These are phyloP conservation scores for Pleuronectes platessa DNA, from an alignment of 2,113 vertebrate species.

Conservation along the genomic window DNA sequence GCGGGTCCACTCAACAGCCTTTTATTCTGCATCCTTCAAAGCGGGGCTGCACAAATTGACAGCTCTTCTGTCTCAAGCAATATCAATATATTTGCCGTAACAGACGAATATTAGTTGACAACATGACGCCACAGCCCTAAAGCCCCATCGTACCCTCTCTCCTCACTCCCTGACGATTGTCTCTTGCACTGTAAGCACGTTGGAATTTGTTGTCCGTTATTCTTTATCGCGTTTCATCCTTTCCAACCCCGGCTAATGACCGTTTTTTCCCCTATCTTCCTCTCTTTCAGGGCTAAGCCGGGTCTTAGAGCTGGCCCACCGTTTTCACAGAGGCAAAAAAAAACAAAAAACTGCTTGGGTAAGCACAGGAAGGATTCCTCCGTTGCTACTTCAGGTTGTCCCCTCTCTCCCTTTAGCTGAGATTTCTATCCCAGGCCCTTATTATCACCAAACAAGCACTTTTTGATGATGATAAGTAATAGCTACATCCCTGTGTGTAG, in stretches of 20 bases:
- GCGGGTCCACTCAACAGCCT: conserved; percentile 16
- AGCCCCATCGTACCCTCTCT: conserved; percentile 26
- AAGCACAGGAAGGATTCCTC: conserved; percentile 78
- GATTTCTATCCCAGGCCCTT: conserved; percentile 78
- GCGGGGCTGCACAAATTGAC: conserved; percentile 25
- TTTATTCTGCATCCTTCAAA: conserved; percentile 35
- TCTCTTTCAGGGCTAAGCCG: conserved; percentile 75
- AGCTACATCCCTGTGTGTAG: conserved; percentile 76
- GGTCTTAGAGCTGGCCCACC: conserved; percentile 72
- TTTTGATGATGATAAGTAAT: conserved; percentile 85
- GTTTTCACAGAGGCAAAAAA: conserved; percentile 54
- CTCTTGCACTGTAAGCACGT: conserved; percentile 74
- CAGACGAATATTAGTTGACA: conserved; percentile 30
- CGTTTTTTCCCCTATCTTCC: conserved; percentile 67
- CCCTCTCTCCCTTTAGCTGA: conserved; percentile 74
- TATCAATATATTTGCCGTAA: conserved; percentile 13
- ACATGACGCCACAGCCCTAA: conserved; percentile 31
- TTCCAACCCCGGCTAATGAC: conserved; percentile 73
- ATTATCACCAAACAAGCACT: conserved; percentile 83
- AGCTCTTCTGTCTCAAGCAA: conserved; percentile 22
- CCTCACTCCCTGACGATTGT: conserved; percentile 43
- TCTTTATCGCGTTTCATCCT: conserved; percentile 71
- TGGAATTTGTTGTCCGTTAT: conserved; percentile 72
- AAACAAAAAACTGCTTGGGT: conserved; percentile 67
- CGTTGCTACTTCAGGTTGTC: conserved; percentile 74